Base-by-base conservation (phyloP, 2,797 vertebrate genomes). In the Lagorchestes hirsutus region DNA sequence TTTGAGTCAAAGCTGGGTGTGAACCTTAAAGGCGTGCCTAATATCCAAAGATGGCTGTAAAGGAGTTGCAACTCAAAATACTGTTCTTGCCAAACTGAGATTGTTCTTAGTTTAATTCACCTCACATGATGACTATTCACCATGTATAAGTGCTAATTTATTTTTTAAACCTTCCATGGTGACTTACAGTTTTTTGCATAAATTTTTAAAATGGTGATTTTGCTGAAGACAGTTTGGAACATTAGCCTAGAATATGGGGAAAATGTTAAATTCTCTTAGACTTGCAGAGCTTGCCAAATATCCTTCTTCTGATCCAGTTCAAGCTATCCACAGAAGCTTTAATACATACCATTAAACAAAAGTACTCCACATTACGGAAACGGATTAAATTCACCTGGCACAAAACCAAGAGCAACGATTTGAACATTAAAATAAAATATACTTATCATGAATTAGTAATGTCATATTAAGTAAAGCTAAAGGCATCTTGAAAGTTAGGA, bases 371-470 rank as follows among this genome's bases (percentile, higher is more conserved):
- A 96, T 92, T 96, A 97, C 95, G 95, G 91, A 91, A 67, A 28
- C 28, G 95, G 92, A 96, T 97, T 98, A 95, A 97, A 98, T 54
- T 55, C 50, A 96, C 54, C 90, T 98, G 98, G 97, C 95, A 97
- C 92, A 91, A 92, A 97, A 97, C 92, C 31, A 96, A 98, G 98
- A 97, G 31, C 90, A 98, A 97, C 34, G 95, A 13, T 50, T 96
- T 46, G 95, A 93, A 96, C 93, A 93, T 98, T 95, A 93, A 98
- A 97, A 97, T 95, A 95, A 97, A 98, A 96, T 96, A 97, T 95
- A 95, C 92, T 97, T 1, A 91, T 97, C 90, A 92, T 95, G 82
- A 98, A 98, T 97, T 98, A 97, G 95, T 96, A 98, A 92, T 94
- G 56, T 67, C 52, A 94, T 67, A 91, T 93, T 96, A 95, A 97